Evolutionary conservation across 23 tunicate species (phyloP).

Genomic region (Ascidia mentula): DNA sequence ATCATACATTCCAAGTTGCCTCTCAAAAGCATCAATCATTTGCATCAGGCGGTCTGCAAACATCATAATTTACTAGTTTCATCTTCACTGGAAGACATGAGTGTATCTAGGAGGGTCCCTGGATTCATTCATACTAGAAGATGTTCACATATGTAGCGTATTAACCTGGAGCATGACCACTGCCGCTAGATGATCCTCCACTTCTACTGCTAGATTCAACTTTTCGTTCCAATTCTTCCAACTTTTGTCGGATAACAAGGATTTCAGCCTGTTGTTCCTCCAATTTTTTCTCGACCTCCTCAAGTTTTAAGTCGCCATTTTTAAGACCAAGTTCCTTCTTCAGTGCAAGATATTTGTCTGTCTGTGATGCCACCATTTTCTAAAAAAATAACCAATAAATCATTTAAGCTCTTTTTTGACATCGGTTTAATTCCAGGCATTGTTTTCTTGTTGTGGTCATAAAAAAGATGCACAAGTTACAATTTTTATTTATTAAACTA

Average conservation of each 20-base stretch:
- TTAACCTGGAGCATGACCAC: background rate
- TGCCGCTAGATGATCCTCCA: background rate
- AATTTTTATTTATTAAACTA: too few relatives aligned
- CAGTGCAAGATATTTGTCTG: constrained; percentile 37
- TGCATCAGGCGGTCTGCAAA: constrained; percentile 51
- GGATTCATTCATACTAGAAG: too few relatives aligned
- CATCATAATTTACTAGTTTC: background rate
- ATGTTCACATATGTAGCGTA: too few relatives aligned
- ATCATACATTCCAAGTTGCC: constrained; percentile 85
- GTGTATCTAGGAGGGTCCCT: too few relatives aligned
- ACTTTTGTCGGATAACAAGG: constrained; percentile 8
- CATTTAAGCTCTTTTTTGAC: background rate
- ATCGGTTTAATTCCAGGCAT: background rate
- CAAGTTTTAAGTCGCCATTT: background rate
- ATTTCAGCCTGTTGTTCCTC: constrained; percentile 5
- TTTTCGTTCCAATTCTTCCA: constrained; percentile 39
- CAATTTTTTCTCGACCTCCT: constrained; percentile 17
- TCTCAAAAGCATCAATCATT: constrained; percentile 64
- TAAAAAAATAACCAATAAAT: background rate
- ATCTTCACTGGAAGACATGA: too few relatives aligned
- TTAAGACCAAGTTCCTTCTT: constrained; percentile 37
- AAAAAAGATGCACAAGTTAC: too few relatives aligned
- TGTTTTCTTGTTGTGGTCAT: too few relatives aligned
- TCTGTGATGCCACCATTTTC: constrained; percentile 70
- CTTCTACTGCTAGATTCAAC: constrained; percentile 16